A percentile compares a stretch with the other conserved stretches of the same genome.
phyloP scores from a whole-genome alignment of 2,113 vertebrate species.

The Meleagris gallopavo region DNA sequence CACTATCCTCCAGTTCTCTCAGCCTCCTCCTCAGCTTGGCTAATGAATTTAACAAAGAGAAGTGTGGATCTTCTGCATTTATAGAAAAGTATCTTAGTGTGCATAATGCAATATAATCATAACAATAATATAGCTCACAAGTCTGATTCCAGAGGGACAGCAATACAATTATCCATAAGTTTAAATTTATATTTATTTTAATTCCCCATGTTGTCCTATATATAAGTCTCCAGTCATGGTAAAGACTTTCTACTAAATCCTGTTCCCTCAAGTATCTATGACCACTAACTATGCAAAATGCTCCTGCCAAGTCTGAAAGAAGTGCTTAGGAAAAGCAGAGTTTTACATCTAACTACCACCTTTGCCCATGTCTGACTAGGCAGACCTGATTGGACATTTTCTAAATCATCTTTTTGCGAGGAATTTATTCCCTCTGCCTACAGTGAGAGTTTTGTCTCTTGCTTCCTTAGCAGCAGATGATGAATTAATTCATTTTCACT shows the following conservation, averaged over 20 bases:
- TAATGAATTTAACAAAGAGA: neutral
- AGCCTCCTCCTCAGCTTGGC: neutral
- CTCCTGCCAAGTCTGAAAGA: neutral
- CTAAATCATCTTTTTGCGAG: neutral
- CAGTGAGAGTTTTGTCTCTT: neutral
- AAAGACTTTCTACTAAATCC: neutral
- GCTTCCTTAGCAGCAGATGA: neutral
- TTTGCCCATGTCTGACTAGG: neutral
- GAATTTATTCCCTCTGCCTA: neutral
- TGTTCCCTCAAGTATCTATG: neutral
- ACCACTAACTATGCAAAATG: constrained; percentile 2
- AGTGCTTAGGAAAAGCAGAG: neutral
- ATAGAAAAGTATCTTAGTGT: neutral
- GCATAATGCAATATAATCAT: neutral
- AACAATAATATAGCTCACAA: neutral
- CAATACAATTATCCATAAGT: neutral
- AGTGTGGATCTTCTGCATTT: neutral
- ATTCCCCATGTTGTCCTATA: neutral
- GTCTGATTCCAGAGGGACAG: neutral
- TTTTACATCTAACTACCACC: neutral
- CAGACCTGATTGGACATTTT: neutral
- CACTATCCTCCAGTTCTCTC: neutral
- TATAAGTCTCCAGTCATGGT: neutral
- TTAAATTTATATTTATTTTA: neutral
- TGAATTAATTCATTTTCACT: neutral